Evolutionary conservation across 1,140 invertebrate genomes (phyloP), one percentile per base, ranked within the genome.

Genomic region (Amyelois transitella): DNA sequence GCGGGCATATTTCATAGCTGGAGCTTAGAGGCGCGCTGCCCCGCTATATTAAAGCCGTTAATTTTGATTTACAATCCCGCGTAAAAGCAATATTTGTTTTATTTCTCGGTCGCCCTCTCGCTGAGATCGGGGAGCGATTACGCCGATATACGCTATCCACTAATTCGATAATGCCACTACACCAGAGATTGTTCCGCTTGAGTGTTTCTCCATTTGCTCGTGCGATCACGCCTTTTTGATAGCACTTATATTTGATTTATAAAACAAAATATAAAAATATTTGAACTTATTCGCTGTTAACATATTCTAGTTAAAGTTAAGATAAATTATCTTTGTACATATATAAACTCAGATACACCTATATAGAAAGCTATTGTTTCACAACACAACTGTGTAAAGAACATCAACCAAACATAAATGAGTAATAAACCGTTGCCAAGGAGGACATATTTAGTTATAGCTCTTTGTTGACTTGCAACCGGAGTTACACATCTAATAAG

Each of bases 11-110:
- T 86, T 88, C 84, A 88, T 79, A 73, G 81, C 80, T 71, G 82
- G 79, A 77, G 79, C 81, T 87, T 77, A 81, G 75, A 77, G 71
- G 77, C 69, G 69, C 73, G 77, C 71, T 62, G 68, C 72, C 44
- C 65, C 70, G 84, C 82, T 79, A 84, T 87, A 86, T 87, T 87
- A 86, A 87, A 69, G 84, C 80, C 81, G 84, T 87, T 87, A 87
- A 87, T 87, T 87, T 87, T 87, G 84, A 87, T 87, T 87, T 87
- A 87, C 81, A 87, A 83, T 87, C 76, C 71, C 53, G 74, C 75
- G 80, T 78, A 83, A 81, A 80, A 86, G 81, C 82, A 87, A 87
- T 87, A 87, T 86, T 87, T 87, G 84, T 87, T 87, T 83, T 87
- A 86, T 84, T 83, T 80, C 73, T 68, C 69, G 64, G 69, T 72